phyloP scores from a whole-genome alignment of 2,797 vertebrate genomes.

The Silurus aristotelis region DNA sequence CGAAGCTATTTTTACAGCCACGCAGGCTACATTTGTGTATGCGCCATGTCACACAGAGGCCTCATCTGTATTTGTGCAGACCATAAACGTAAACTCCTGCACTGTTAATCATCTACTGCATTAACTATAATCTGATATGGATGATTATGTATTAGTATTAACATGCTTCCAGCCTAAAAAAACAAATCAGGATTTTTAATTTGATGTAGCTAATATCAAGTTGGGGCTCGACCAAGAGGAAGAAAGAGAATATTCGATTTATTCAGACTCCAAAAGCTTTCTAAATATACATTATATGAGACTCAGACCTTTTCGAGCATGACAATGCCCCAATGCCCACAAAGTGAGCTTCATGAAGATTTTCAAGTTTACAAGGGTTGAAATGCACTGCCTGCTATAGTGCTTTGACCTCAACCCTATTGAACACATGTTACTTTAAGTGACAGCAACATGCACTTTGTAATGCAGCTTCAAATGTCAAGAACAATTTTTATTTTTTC shows the following conservation, averaged over 20 bases:
- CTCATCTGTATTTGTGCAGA: background rate
- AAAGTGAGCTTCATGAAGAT: no score
- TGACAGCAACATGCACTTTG: background rate
- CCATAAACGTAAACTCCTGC: background rate
- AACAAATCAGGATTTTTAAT: background rate
- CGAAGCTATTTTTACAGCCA: slow-evolving; percentile 32
- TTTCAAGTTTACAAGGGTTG: no score
- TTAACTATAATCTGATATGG: background rate
- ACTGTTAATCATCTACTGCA: background rate
- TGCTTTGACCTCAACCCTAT: no score
- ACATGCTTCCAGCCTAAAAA: background rate
- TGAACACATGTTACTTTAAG: background rate
- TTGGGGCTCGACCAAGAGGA: background rate
- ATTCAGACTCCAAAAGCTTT: background rate
- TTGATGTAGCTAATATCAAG: background rate
- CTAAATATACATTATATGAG: no score
- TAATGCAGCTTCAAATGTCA: background rate
- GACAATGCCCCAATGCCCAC: no score
- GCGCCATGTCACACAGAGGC: background rate
- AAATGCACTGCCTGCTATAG: no score
- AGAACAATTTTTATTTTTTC: no score
- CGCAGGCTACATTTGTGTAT: background rate
- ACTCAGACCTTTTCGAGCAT: no score
- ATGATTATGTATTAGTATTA: background rate
- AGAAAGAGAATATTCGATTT: background rate